Conservation (phyloP, 2,888 invertebrate genomes). For the Ectemnius continuus region DNA sequence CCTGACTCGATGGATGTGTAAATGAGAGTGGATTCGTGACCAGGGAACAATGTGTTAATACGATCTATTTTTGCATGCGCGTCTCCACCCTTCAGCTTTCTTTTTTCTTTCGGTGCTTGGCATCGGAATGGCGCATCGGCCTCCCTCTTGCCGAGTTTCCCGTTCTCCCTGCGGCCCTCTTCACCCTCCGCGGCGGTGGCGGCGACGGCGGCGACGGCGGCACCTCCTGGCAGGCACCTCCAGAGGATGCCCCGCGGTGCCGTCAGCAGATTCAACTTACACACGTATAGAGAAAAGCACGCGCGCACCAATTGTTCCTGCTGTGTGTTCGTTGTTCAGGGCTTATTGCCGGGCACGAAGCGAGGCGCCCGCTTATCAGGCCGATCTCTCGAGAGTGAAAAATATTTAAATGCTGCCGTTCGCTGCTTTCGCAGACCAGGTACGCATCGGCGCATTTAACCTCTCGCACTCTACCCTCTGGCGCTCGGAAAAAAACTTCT, state of each 20-base stretch:
- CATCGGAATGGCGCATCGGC: conserved; percentile 6
- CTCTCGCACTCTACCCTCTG: background rate
- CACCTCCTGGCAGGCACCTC: no score
- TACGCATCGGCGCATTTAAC: conserved; percentile 8
- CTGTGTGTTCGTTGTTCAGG: conserved; percentile 39
- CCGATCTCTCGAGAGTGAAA: conserved; percentile 71
- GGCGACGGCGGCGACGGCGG: no score
- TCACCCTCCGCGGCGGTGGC: conserved; percentile 12
- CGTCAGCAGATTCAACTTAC: conserved; percentile 65
- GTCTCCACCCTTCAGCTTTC: background rate
- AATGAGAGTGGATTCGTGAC: no score
- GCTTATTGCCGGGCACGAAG: conserved; percentile 76
- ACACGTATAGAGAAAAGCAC: conserved; percentile 57
- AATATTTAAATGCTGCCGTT: conserved; percentile 69
- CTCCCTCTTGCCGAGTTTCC: conserved; percentile 9
- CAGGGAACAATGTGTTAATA: no score
- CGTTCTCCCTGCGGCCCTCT: conserved; percentile 27
- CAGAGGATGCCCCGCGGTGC: conserved; percentile 42
- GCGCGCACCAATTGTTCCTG: conserved; percentile 50
- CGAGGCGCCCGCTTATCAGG: conserved; percentile 70
- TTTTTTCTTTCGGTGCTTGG: background rate
- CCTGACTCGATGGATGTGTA: no score
- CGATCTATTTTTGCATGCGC: no score
- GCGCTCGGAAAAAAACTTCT: no score
- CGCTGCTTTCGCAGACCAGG: conserved; percentile 30